Evolutionary conservation across 2,113 vertebrate genomes (phyloP).

Genomic region (Tylochromis polylepis): DNA sequence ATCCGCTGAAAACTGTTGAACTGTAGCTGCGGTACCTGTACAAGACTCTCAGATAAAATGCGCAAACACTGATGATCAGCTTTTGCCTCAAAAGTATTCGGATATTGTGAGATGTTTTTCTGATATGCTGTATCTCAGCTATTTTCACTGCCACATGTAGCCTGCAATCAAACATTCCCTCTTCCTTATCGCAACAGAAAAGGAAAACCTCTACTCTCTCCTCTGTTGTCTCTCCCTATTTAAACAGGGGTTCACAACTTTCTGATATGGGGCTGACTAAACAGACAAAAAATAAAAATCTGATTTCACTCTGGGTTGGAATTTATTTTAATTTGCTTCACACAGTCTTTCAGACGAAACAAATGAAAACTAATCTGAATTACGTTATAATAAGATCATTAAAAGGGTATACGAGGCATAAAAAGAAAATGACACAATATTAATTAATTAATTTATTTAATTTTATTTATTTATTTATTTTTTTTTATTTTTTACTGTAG

Average conservation of each 20-base stretch:
- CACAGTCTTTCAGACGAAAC: not conserved
- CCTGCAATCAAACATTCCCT: constrained; percentile 11
- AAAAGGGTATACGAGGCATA: not conserved
- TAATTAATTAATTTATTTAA: not conserved
- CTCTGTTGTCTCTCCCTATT: not conserved
- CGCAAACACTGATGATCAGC: not conserved
- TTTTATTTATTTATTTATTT: no score
- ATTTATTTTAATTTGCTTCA: not conserved
- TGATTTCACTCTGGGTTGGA: not conserved
- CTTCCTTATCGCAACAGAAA: not conserved
- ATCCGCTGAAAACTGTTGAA: not conserved
- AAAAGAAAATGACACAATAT: not conserved
- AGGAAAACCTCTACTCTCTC: not conserved
- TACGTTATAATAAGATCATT: not conserved
- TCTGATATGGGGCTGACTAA: not conserved
- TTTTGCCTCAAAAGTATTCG: not conserved
- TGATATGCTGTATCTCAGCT: not conserved
- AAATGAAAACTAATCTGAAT: not conserved
- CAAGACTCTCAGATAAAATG: not conserved
- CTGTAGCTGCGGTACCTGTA: not conserved
- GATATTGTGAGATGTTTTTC: not conserved
- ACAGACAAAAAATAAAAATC: not conserved
- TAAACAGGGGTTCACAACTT: not conserved
- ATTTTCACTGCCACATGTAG: not conserved
- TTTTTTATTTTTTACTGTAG: not conserved